Evolutionary conservation across 2,113 vertebrate genomes (phyloP), one percentile per base, ranked within the genome.

Genomic region (Oncorhynchus mykiss): DNA sequence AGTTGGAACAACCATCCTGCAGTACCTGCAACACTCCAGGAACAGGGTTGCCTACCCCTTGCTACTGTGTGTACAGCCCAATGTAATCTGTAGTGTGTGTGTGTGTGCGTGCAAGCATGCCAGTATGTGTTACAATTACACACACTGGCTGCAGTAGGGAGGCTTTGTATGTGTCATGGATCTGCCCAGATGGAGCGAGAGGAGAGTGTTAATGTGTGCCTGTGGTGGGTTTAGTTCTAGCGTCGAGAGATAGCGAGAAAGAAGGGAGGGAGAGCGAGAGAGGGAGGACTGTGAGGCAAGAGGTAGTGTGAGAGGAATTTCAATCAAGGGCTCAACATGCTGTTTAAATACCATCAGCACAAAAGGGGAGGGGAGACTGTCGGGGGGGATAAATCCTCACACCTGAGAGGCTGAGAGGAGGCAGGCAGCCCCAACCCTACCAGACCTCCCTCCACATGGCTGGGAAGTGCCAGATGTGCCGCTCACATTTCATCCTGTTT

Each of bases 241-340:
- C 66, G 20, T 69, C 72, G 67, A 73, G 79, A 72, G 51, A 74
- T 70, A 54, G 49, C 14, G 2, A 60, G 72, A 64, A 66, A 57
- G 60, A 22, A 22, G 67, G 71, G 75, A 45, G 34, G 34, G 59
- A 60, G 75, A 75, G 65, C 2, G 65, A 18, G 65, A 66, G 48
- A 51, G 20, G 49, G 76, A 72, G 70, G 78, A 81, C 66, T 71
- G 78, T 84, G 76, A 86, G 85, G 81, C 78, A 84, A 77, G 67
- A 76, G 74, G 79, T 74, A 76, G 75, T 78, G 77, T 87, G 85
- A 87, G 83, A 76, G 80, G 84, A 86, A 89, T 87, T 80, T 86
- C 82, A 85, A 88, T 86, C 76, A 68, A 79, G 67, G 51, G 75
- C 81, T 85, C 65, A 76, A 74, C 72, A 59, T 72, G 75, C 74